Evolutionary conservation across 2,797 vertebrate genomes (phyloP), one percentile per base, ranked within the genome.

Genomic region (Acanthurus tractus): DNA sequence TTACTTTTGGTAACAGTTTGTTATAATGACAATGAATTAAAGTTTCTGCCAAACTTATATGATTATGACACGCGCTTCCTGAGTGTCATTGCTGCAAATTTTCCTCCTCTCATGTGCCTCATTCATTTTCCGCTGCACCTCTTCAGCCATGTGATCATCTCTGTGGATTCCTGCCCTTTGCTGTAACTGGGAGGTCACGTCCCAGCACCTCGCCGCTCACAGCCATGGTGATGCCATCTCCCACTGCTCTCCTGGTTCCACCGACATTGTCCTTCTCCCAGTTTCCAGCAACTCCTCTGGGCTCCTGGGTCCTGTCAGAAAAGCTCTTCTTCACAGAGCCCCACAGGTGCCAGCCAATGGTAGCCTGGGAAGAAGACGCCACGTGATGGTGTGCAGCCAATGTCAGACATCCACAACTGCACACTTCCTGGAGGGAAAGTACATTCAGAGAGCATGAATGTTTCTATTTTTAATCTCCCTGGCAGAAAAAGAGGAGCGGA

Each of bases 381-480:
- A 93, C 55, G 78, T 95, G 91, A 88, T 46, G 62, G 25, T 56
- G 63, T 1, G 72, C 70, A 72, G 72, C 95, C 94, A 94, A 94
- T 95, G 83, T 74, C 63, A 58, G 72, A 56, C 54, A 62, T 78
- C 80, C 70, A 80, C 86, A 87, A 80, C 86, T 81, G 88, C 89
- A 89, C 85, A 94, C 92, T 94, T 95, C 91, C 94, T 94, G 88
- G 89, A 94, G 93, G 93, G 89, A 92, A 94, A 88, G 90, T 92
- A 94, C 90, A 91, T 90, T 93, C 88, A 87, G 89, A 90, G 93
- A 92, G 87, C 86, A 94, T 89, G 85, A 86, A 88, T 86, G 92
- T 91, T 95, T 92, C 93, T 95, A 95, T 95, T 95, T 95, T 93
- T 94, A 93, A 91, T 90, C 86, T 83, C 85, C 87, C 82, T 92